Base-by-base conservation (phyloP, 2,888 invertebrate species). In the Sicus ferrugineus region DNA sequence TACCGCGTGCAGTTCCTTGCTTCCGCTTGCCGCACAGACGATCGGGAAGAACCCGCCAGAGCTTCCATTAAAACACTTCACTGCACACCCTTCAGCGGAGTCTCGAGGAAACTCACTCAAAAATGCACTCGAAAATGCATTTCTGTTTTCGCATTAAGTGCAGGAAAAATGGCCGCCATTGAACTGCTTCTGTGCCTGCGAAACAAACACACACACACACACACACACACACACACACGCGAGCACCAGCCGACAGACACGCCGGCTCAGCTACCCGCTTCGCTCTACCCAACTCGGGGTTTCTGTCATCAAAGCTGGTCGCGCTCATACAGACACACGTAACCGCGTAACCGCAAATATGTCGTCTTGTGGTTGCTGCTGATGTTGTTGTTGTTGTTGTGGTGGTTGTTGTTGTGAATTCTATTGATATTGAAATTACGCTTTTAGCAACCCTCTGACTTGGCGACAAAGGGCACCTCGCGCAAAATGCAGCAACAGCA, bases 51-150 rank as follows among this genome's bases (percentile, higher is more conserved):
- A 42, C 21, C 14, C 19, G 38, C 23, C 23, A 23, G 26, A 7
- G 0, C 52, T 42, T 56, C 65, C 65, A 66, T 66, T 66, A 66
- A 66, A 56, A 66, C 65, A 66, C 65, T 66, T 66, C 65, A 66
- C 64, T 38, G 19, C 52, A 38, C 30, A 54, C 65, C 38, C 38
- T 54, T 34, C 26, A 54, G 31, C n/a, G 19, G 54, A 28, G 65
- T 56, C 65, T 54, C 54, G 38, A 66, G 65, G 42, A 66, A 65
- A 42, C 42, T 54, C 65, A 38, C 65, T 66, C 38, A 54, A 28
- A 52, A 54, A 66, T 28, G n/a, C 56, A 38, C 65, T 66, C 42
- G 38, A 66, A 66, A 66, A 66, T 66, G 65, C 65, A 66, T 66
- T 66, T 66, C 65, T 56, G 54, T 38, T 66, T 66, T 42, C 16